phyloP scores from a whole-genome alignment of 2,113 vertebrate species.

The Otolemur garnettii region DNA sequence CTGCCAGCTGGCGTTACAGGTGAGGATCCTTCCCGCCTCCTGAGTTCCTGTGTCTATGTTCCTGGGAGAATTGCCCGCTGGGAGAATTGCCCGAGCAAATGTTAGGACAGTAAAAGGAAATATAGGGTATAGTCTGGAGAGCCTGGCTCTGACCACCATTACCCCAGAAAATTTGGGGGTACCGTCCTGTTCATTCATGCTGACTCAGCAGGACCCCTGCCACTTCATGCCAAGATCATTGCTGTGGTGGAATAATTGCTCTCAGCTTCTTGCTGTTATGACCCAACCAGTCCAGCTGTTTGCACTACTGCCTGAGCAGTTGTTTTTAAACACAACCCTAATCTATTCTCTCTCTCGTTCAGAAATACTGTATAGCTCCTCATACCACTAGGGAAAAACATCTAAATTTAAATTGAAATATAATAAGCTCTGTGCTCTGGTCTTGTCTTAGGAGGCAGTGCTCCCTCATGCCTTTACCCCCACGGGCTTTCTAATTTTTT shows the following conservation, averaged over 20 bases:
- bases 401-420: slow-evolving; percentile 19
- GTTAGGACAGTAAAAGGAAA: not conserved
- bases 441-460: not conserved
- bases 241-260: not conserved
- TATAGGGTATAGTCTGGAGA: not conserved
- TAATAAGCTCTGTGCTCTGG: not conserved
- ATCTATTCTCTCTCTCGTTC: slow-evolving; percentile 8
- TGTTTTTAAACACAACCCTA: not conserved
- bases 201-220: not conserved
- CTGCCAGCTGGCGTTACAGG: slow-evolving; percentile 92
- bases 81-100: not conserved
- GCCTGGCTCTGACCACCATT: not conserved
- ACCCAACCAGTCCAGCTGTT: not conserved
- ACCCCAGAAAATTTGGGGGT: not conserved
- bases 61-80: not conserved
- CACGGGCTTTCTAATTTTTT: not conserved
- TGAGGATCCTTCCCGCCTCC: slow-evolving; percentile 68
- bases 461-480: not conserved
- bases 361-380: slow-evolving; percentile 31
- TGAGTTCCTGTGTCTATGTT: not conserved
- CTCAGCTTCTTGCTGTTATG: not conserved
- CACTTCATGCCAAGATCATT: not conserved
- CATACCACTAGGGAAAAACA: not conserved
- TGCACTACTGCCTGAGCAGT: not conserved
- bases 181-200: not conserved